Evolutionary conservation across 2,113 vertebrate genomes (phyloP), one percentile per base, ranked within the genome.

Genomic region (Hippocampus mohnikei): DNA sequence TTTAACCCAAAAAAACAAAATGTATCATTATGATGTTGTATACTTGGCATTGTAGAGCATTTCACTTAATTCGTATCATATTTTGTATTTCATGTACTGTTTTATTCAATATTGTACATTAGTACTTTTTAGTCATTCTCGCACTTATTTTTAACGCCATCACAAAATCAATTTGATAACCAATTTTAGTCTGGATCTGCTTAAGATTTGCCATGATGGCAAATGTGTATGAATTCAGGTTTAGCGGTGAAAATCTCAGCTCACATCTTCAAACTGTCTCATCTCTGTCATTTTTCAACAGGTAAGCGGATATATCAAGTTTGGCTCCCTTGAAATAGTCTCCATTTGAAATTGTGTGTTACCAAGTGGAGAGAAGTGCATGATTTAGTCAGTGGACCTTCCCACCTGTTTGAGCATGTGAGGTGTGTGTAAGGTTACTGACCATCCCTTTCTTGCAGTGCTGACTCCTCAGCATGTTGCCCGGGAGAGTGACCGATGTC

Each of bases 391-490:
- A 60, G 27, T 20, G 33, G 58, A 60, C 8, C 13, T 33, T 23
- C 8, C 58, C 27, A 60, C 58, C 27, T 29, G 58, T 59, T 59
- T 59, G 27, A 33, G 27, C 27, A 33, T 60, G 58, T 9, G 58
- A 66, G 13, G 23, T 29, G 64, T 27, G 37, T 11, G 21, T 33
- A 52, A 50, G 21, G 8, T 71, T 59, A 16, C n/a, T 59, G 60
- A 9, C 27, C 63, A 73, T n/a, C 58, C 1, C 11, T 5, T 13
- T 68, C 63, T 37, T 69, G 10, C 37, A 81, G 85, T 88, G 83
- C 86, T 0, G 73, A 77, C 64, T 74, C 56, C 78, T 46, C 83
- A 87, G 70, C 72, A 90, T 91, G 88, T 80, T 87, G 71, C 69
- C 82, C 10, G 33, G 76, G 37, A 85, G 75, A 82, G 76, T n/a